Base-by-base conservation (phyloP, 2,888 invertebrate genomes). In the Argyresthia goedartella region DNA sequence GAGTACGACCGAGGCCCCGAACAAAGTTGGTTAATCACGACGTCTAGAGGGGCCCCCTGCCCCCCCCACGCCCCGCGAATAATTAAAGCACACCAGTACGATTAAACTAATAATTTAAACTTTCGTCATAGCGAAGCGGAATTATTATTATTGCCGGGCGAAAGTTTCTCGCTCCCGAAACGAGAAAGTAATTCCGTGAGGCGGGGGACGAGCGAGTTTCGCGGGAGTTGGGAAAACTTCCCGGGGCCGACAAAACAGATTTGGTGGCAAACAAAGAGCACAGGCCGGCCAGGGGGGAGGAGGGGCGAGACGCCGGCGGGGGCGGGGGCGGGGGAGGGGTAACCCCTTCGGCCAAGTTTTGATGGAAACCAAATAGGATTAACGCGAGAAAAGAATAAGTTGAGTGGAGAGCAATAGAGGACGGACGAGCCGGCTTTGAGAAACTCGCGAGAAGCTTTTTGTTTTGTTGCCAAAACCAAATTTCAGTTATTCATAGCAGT, bases 101-200 rank as follows among this genome's bases (percentile, higher is more conserved):
- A 85, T 82, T 82, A 77, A 81, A 81, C 81, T 81, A 84, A 84
- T 82, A 84, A 81, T 81, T 84, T 80, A 77, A 85, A 82, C 76
- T 85, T 82, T 79, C 76, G 76, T 79, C 81, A 77, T 77, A 76
- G 74, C 77, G 69, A 65, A 73, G 76, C 71, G 62, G 71, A 82
- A 77, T 85, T 85, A 84, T 84, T 82, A 81, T 81, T 80, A 81
- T 81, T 78, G 73, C 69, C 67, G 64, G 62, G 62, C 49, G 67
- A 77, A 84, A 82, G 72, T 82, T 82, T 25, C 25, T 73, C 65
- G 60, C 60, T 63, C 60, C 66, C 65, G 76, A 71, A 77, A 80
- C 81, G 80, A 69, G 79, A 81, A 84, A 85, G 82, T 81, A 84
- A 84, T 84, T 79, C 75, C 65, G 60, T 25, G 59, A 59, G n/a